Evolutionary conservation across 2,888 invertebrate genomes (phyloP).

Genomic region (Diarsia brunnea): DNA sequence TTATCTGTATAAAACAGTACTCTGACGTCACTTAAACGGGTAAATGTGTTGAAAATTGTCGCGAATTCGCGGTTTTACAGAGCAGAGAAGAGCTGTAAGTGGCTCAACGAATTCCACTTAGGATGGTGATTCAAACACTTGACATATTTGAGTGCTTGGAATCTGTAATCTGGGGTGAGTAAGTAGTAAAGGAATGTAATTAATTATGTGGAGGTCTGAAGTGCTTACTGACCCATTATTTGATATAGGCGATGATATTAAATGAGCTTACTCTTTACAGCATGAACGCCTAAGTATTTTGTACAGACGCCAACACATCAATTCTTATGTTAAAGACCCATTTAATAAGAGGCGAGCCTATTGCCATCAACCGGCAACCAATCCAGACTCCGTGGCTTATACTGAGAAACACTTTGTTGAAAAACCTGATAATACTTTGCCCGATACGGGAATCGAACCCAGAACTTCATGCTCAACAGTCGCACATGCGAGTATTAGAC

Average conservation of each 20-base stretch:
- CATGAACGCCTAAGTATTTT: not conserved
- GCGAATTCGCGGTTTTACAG: slow-evolving; percentile 62
- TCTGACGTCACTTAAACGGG: slow-evolving; percentile 48
- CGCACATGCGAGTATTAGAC: too few relatives aligned
- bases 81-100: slow-evolving; percentile 59
- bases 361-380: too few relatives aligned
- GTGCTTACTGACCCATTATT: not conserved
- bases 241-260: not conserved
- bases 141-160: slow-evolving; percentile 37
- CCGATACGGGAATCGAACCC: too few relatives aligned
- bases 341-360: too few relatives aligned
- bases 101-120: slow-evolving; percentile 66
- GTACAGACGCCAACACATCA: not conserved
- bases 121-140: slow-evolving; percentile 42
- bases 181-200: slow-evolving; percentile 12
- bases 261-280: not conserved
- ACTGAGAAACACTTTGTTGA: too few relatives aligned
- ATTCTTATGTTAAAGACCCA: too few relatives aligned
- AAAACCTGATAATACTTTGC: too few relatives aligned
- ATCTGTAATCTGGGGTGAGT: slow-evolving; percentile 25
- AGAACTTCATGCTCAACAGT: too few relatives aligned
- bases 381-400: too few relatives aligned
- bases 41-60: slow-evolving; percentile 63
- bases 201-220: not conserved
- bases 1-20: slow-evolving; percentile 48